Base-by-base conservation (phyloP, 2,113 vertebrate species). In the Myotis lucifugus region DNA sequence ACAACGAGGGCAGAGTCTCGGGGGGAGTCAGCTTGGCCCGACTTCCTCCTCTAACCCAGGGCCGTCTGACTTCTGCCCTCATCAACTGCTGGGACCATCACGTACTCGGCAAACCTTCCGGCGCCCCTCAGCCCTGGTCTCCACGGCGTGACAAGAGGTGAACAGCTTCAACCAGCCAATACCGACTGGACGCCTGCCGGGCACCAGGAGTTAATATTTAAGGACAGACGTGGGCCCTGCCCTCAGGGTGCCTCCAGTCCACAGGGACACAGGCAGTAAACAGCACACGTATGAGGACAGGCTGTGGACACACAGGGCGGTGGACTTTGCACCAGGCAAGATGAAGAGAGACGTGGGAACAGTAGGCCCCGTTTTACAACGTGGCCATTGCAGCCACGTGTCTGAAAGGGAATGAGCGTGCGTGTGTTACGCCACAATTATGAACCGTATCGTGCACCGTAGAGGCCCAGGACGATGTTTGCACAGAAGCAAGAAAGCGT, bases 371-470 rank as follows among this genome's bases (percentile, higher is more conserved):
- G 1, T 19, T 66, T 73, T 17, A 8, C 19, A 67, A 9, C 52
- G 8, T 4, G 42, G 23, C 48, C 25, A 7, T 32, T 72, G 76
- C 46, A 1, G 32, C 40, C 27, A 1, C 15, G 15, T 25, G 66
- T 74, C 82, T 32, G 8, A 32, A 34, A 32, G 40, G 34, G 25
- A 59, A 13, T 19, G 34, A 82, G 8, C 1, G 19, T 15, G 1
- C 2, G 8, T 5, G 10, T 14, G 64, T 32, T 7, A 11, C 34
- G 18, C 50, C 48, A 37, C 74, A 42, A 2, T 34, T 56, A 11
- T 2, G 37, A 54, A 8, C 42, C 1, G 0, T 2, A 2, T 3
- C 8, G 1, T 5, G 21, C 27, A 18, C 8, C 8, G 0, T 19
- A 42, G 74, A 50, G 27, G 27, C 27, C 32, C 19, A 8, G n/a